These are phyloP conservation scores for Aplysina aerophoba DNA, from an alignment of 37 sponge, comb jelly and placozoan genomes.

Conservation along the genomic window DNA sequence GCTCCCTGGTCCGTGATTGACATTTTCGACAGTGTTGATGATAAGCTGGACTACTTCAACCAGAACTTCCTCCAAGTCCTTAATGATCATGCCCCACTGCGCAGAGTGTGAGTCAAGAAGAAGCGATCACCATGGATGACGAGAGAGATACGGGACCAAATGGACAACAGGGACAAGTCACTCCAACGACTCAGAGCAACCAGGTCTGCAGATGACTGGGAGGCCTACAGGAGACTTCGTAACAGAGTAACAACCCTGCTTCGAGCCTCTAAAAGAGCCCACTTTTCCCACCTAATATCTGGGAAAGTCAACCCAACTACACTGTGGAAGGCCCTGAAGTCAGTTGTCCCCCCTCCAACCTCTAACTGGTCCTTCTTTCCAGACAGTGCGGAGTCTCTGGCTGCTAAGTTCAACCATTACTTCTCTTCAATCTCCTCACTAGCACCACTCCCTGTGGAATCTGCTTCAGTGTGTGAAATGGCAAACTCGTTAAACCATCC, in stretches of 20 bases:
- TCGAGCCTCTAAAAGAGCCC: background rate
- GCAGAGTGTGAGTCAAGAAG: background rate
- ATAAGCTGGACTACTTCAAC: background rate
- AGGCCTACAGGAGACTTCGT: background rate
- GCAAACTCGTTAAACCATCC: background rate
- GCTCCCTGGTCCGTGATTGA: background rate
- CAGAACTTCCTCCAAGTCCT: background rate
- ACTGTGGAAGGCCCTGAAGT: background rate
- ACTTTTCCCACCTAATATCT: background rate
- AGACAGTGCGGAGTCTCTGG: background rate
- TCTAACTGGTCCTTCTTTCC: background rate
- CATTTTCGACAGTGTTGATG: background rate
- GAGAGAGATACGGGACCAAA: background rate
- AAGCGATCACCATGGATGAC: background rate
- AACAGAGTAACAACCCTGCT: background rate
- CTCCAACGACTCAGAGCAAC: background rate
- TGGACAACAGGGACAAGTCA: background rate
- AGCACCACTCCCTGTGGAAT: no score
- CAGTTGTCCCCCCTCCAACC: background rate
- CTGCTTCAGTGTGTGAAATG: background rate
- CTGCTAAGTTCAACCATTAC: background rate
- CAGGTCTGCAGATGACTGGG: background rate
- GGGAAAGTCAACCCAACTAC: background rate
- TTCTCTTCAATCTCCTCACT: constrained; percentile 2
- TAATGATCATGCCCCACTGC: background rate